A percentile compares a stretch with the other conserved stretches of the same genome.
These are phyloP conservation scores for Xanthorhoe spadicearia DNA, from an alignment of 2,888 invertebrate species.

Conservation along the genomic window DNA sequence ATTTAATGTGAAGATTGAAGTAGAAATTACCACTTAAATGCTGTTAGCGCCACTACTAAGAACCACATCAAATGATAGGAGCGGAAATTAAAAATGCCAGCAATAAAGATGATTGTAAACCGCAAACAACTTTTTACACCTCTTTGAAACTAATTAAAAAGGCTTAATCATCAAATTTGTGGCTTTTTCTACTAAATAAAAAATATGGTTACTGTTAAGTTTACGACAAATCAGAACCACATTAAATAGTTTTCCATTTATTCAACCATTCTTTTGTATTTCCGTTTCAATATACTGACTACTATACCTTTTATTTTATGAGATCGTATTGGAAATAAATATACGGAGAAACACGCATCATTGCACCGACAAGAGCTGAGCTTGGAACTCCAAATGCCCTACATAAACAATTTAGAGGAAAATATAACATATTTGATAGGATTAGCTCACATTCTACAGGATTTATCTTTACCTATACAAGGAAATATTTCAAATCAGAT, in stretches of 20 bases:
- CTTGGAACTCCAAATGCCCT: too few relatives aligned
- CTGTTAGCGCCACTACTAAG: constrained; percentile 14
- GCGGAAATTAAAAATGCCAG: constrained; percentile 77
- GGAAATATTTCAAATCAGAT: too few relatives aligned
- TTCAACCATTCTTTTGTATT: background rate
- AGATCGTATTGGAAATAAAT: too few relatives aligned
- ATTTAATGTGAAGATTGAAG: background rate
- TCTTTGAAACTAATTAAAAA: constrained; percentile 20
- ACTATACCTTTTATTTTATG: too few relatives aligned
- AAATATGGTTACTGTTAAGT: background rate
- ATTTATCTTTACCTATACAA: too few relatives aligned
- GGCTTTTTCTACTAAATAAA: background rate
- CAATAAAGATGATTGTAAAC: constrained; percentile 48
- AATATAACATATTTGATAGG: too few relatives aligned
- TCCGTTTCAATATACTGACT: too few relatives aligned
- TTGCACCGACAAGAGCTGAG: too few relatives aligned
- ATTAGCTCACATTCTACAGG: too few relatives aligned
- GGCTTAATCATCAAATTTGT: background rate
- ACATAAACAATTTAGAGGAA: too few relatives aligned
- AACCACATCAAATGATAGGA: constrained; percentile 16
- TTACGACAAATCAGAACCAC: background rate
- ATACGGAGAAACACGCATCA: too few relatives aligned
- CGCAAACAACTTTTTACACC: constrained; percentile 25
- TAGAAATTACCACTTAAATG: background rate
- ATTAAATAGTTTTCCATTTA: background rate